Evolutionary conservation across 2,797 vertebrate species (phyloP).

Genomic region (Danio albolineatus): DNA sequence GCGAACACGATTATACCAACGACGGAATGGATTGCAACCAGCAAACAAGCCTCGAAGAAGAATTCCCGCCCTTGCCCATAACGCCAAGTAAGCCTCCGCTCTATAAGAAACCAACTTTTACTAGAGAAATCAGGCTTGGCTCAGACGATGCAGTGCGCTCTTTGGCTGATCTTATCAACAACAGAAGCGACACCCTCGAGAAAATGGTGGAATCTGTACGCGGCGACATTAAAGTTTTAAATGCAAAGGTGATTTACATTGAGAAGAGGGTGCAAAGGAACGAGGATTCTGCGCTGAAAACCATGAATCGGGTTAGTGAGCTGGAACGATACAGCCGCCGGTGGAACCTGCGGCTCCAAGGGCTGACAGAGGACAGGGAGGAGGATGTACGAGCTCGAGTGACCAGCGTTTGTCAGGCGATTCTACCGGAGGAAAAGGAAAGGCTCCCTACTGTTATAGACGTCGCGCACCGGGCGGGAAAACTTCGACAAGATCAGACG

Average conservation of each 20-base stretch:
- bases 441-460: too few species aligned
- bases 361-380: constrained; percentile 7
- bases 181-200: constrained; percentile 14
- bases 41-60: constrained; percentile 6
- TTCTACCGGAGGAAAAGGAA: too few species aligned
- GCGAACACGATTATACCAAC: not conserved
- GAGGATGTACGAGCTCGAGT: too few species aligned
- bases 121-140: not conserved
- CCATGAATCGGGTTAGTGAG: not conserved
- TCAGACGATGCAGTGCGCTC: constrained; percentile 6
- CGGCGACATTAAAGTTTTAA: constrained; percentile 12
- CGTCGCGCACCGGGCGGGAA: too few species aligned
- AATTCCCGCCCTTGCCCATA: not conserved
- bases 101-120: not conserved
- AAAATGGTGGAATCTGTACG: constrained; percentile 10
- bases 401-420: too few species aligned
- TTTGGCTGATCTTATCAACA: constrained; percentile 4
- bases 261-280: constrained; percentile 12
- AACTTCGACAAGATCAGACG: too few species aligned
- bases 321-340: constrained; percentile 10
- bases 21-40: constrained; percentile 12
- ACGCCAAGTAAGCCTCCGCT: constrained; percentile 13
- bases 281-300: constrained; percentile 10
- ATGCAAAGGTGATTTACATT: constrained; percentile 19
- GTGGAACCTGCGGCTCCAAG: constrained; percentile 11